Evolutionary conservation across 2,113 vertebrate genomes (phyloP), one percentile per base, ranked within the genome.

Genomic region (Chaenocephalus aceratus): DNA sequence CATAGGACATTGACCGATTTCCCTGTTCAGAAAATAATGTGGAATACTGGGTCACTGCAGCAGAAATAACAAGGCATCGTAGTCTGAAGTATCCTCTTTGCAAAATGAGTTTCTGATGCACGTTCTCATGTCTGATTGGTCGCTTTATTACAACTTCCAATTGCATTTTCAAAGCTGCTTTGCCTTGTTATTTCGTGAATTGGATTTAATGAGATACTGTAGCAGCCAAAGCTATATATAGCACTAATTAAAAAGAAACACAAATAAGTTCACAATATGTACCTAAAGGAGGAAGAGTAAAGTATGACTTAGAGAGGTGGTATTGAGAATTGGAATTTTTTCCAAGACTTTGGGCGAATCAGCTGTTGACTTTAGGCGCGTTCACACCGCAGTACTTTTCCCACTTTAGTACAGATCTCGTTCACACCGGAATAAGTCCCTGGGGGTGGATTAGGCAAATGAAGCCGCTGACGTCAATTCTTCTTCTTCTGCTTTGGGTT

Each of bases 21-120:
- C 46, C 52, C 23, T 48, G 14, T 72, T 67, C 18, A 59, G 61
- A 41, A 60, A 45, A 23, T 52, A 10, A 83, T 48, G 26, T 34
- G 57, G 34, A 75, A 45, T 75, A 26, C 53, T 21, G 69, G 52
- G 41, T 72, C 62, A 57, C 57, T 57, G 67, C 79, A 57, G 58
- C 46, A 79, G 58, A 66, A 12, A 71, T 72, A 86, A 86, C 63
- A 46, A 86, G 67, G 23, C 1, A 1, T 1, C 11, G 3, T 12
- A n/a, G 52, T 56, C 54, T 62, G 16, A 63, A 57, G 44, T 30
- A 9, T 7, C 5, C 67, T 71, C 15, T 48, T 15, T 18, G 8
- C 7, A 36, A 67, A 85, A 59, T 18, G 6, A 46, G 53, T 1
- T n/a, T 74, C 10, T 60, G 65, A 10, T 45, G 14, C 3, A 48